Conservation (phyloP, 2,113 vertebrate species). For the Eonycteris spelaea region DNA sequence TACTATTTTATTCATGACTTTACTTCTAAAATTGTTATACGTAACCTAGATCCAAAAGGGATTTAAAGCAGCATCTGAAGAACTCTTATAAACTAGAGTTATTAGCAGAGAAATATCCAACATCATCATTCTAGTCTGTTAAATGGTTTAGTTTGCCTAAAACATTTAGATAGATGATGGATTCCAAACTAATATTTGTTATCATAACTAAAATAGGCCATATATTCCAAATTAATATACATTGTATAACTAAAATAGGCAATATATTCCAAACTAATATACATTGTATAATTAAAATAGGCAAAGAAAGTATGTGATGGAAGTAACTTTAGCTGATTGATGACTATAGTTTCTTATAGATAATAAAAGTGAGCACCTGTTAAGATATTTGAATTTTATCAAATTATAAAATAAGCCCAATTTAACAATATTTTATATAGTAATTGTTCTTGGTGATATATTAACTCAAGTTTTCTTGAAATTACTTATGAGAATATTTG, state of each 20-base stretch:
- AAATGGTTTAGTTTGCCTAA: not conserved
- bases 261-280: not conserved
- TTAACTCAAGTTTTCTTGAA: not conserved
- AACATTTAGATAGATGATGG: not conserved
- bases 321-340: not conserved
- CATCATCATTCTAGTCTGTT: not conserved
- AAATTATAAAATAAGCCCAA: constrained; percentile 28
- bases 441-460: not conserved
- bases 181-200: not conserved
- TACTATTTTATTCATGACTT: not conserved
- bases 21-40: not conserved
- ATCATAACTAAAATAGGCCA: constrained; percentile 2
- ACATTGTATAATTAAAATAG: not conserved
- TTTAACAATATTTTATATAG: not conserved
- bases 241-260: not conserved
- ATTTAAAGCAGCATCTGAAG: not conserved
- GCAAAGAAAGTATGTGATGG: not conserved
- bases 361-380: not conserved
- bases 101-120: not conserved
- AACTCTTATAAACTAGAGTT: not conserved
- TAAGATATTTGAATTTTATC: constrained; percentile 8
- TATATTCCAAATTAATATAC: not conserved
- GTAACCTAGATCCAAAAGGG: not conserved
- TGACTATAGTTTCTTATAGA: not conserved
- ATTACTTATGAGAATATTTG: not conserved